Percentiles rank a stretch among this genome's conserved stretches.
phyloP scores from a whole-genome alignment of 2,113 vertebrate genomes.

The Aptenodytes forsteri region DNA sequence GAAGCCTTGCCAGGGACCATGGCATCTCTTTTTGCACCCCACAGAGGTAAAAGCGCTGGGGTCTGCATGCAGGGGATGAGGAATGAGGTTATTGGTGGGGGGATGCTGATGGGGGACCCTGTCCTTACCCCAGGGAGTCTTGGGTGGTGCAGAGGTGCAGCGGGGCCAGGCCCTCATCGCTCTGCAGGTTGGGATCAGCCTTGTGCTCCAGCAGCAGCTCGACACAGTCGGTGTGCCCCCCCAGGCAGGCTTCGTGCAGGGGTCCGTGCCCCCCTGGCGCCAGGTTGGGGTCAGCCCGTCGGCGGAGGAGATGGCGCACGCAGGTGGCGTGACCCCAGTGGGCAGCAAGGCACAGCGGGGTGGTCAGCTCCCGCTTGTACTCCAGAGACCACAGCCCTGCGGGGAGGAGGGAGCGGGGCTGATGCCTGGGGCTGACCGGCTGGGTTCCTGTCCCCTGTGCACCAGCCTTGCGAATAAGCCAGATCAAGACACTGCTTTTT shows the following conservation, averaged over 20 bases:
- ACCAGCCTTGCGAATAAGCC: accelerated
- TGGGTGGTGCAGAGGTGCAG: slow-evolving; percentile 74
- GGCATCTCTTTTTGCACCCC: no score
- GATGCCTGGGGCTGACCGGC: accelerated
- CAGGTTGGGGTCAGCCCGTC: slow-evolving; percentile 59
- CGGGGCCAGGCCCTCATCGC: slow-evolving; percentile 62
- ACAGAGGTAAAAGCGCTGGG: not conserved
- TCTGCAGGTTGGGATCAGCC: slow-evolving; percentile 72
- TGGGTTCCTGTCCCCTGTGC: not conserved
- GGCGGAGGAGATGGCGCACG: slow-evolving; percentile 73
- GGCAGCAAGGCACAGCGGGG: slow-evolving; percentile 74
- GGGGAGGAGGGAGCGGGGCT: not conserved
- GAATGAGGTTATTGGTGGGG: accelerated
- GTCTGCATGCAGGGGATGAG: accelerated
- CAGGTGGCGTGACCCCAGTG: slow-evolving; percentile 67
- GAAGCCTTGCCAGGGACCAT: not conserved
- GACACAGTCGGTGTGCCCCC: slow-evolving; percentile 56
- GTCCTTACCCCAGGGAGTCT: slow-evolving; percentile 62
- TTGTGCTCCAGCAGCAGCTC: slow-evolving; percentile 74
- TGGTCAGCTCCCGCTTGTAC: slow-evolving; percentile 77
- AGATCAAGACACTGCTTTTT: not conserved
- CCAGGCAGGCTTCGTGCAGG: slow-evolving; percentile 78
- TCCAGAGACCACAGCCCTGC: slow-evolving; percentile 82
- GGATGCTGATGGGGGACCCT: accelerated
- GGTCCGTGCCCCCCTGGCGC: slow-evolving; percentile 66